Base-by-base conservation (phyloP, 2,797 vertebrate genomes). In the Cossypha caffra region DNA sequence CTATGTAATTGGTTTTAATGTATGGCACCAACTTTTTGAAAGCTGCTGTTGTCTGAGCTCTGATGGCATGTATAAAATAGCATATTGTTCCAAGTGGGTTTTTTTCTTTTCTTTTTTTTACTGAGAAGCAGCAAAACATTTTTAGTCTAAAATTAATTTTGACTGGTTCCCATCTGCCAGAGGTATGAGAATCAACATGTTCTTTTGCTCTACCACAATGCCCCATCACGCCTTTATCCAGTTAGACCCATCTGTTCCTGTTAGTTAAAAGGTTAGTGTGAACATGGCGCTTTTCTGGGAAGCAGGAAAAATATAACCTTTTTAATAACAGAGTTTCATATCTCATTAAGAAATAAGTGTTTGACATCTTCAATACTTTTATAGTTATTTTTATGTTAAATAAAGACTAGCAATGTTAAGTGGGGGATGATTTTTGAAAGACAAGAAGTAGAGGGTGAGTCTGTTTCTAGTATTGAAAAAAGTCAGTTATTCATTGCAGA, bases 221-320 rank as follows among this genome's bases (percentile, higher is more conserved):
- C 80, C 79, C 67, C 7, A 5, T 91, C 87, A 87, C 0, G 80
- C 78, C 52, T 87, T 23, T 79, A 92, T 96, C 78, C 63, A 82
- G 77, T 85, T 85, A 85, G 67, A 80, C 67, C 91, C 91, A 92
- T 96, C 94, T 96, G 93, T 93, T 96, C 54, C 55, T 63, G 29
- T 67, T 96, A 87, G 71, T 59, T 82, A 87, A 91, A 90, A 92
- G 77, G 84, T 89, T 85, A 76, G 24, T 28, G 55, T 75, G 77
- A 93, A 24, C 80, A 52, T 19, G 43, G 25, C 5, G 9, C 71
- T 93, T 92, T 85, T 85, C 37, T 86, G 69, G 62, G 62, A 80
- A 78, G 50, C 37, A 88, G 62, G 59, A 89, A 94, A 85, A 73
- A 13, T 10, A 33, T 11, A 89, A 81, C 13, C 63, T 82, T 76